phyloP scores from a whole-genome alignment of 2,888 invertebrate genomes.

The Volucella inanis region DNA sequence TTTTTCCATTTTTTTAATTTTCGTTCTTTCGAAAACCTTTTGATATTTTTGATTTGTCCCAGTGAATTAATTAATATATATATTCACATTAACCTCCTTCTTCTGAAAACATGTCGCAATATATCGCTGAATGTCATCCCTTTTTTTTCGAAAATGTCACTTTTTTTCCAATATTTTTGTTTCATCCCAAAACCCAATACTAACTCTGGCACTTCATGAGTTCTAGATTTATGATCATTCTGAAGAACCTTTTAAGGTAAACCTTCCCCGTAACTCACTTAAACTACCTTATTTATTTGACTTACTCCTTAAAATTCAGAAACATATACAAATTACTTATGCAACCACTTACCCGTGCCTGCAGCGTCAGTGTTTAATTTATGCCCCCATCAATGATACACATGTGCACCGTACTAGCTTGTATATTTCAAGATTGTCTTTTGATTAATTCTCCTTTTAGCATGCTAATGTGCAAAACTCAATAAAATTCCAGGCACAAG shows the following conservation, averaged over 20 bases:
- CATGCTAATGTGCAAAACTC: slow-evolving; percentile 12
- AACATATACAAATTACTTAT: slow-evolving; percentile 48
- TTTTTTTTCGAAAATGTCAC: neutral
- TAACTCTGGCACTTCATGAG: slow-evolving; percentile 1
- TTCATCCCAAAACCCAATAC: too few species aligned
- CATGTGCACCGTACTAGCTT: slow-evolving; percentile 26
- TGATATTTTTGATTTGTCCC: too few species aligned
- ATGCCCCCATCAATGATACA: slow-evolving; percentile 31
- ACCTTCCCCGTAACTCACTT: neutral
- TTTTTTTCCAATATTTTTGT: too few species aligned
- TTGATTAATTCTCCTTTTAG: slow-evolving; percentile 26
- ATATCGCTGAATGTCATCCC: neutral
- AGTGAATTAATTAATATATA: too few species aligned
- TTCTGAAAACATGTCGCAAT: neutral
- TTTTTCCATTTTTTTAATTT: too few species aligned
- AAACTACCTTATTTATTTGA: too few species aligned
- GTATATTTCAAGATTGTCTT: neutral
- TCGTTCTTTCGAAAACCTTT: too few species aligned
- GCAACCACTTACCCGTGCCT: slow-evolving; percentile 39
- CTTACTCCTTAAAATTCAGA: slow-evolving; percentile 5
- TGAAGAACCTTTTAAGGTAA: neutral
- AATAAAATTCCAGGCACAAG: slow-evolving; percentile 5
- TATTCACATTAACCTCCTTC: too few species aligned
- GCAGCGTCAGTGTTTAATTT: slow-evolving; percentile 34
- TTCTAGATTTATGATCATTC: neutral